phyloP scores from a whole-genome alignment of 2,888 invertebrate species.

The Andrena marginata region DNA sequence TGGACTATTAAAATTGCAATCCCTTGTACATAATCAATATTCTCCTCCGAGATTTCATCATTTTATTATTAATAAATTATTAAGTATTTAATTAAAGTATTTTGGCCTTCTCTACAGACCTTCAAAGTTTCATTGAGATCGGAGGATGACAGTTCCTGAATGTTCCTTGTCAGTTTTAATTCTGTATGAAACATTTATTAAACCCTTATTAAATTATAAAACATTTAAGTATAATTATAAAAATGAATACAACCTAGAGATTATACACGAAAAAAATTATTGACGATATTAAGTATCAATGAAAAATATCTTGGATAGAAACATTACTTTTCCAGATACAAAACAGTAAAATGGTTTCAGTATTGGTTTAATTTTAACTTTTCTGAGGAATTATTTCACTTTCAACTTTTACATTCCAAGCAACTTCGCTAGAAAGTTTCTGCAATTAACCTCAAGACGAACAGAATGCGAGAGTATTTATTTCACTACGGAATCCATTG shows the following conservation, averaged over 20 bases:
- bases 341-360: background rate
- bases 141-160: too few species aligned
- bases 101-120: too few species aligned
- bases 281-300: background rate
- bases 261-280: too few species aligned
- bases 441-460: background rate
- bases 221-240: background rate
- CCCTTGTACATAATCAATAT: too few species aligned
- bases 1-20: too few species aligned
- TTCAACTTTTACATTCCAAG: background rate
- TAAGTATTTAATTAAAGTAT: too few species aligned
- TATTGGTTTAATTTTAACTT: background rate
- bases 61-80: too few species aligned
- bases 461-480: constrained; percentile 2
- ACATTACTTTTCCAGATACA: background rate
- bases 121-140: too few species aligned
- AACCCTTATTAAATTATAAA: background rate
- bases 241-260: background rate
- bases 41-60: too few species aligned
- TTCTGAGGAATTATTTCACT: background rate
- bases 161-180: background rate
- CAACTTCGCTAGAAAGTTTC: constrained; percentile 2
- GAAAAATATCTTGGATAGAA: background rate
- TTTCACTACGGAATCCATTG: background rate
- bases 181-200: background rate